These are phyloP conservation scores for Galbula dea DNA, from an alignment of 2,113 vertebrate genomes.

Conservation along the genomic window DNA sequence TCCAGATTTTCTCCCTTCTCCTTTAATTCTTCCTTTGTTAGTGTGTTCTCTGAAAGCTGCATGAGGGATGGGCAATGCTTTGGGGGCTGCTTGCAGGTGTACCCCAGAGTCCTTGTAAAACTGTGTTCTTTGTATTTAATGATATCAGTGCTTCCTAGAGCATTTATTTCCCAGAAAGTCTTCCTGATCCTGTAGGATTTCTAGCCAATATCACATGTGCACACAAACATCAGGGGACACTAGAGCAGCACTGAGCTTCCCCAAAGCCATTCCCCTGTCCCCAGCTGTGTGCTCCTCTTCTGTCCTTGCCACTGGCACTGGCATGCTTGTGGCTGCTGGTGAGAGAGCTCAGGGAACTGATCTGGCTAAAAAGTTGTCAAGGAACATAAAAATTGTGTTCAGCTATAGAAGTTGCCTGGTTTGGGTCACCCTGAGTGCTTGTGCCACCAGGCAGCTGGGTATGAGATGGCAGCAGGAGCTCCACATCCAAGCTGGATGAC, in stretches of 20 bases:
- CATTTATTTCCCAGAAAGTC: neutral
- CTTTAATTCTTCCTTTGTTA: neutral
- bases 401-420: neutral
- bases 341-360: neutral
- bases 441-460: neutral
- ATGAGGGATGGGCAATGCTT: neutral
- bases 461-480: neutral
- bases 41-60: neutral
- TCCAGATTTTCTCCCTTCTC: neutral
- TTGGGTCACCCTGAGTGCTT: neutral
- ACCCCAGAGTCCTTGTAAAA: neutral
- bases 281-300: neutral
- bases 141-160: neutral
- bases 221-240: neutral
- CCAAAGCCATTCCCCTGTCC: neutral
- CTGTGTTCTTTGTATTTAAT: neutral
- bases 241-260: accelerated
- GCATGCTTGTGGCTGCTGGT: neutral
- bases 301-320: neutral
- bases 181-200: neutral
- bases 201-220: neutral
- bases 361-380: neutral
- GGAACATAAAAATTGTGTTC: neutral
- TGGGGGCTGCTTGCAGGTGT: neutral
- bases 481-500: neutral